Evolutionary conservation across 2,888 invertebrate species (phyloP), one percentile per base, ranked within the genome.

Genomic region (Drosophila multiciliata): DNA sequence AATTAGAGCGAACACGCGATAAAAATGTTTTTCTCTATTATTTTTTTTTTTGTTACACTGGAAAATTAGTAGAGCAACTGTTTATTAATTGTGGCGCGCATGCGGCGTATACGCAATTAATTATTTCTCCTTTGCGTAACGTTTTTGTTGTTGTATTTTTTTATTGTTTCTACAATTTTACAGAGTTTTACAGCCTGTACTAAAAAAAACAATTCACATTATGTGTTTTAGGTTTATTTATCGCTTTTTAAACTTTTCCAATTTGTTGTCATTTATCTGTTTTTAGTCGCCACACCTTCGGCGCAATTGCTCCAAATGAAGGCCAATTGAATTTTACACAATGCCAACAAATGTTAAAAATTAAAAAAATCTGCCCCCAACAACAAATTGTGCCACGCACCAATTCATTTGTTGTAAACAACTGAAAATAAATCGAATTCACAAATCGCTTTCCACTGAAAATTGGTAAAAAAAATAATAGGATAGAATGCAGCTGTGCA

Each of bases 1-100:
- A 83, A 80, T 83, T 83, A 63, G 83, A 87, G 81, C 69, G 53
- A 45, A 66, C 86, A 83, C 89, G 83, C 83, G 87, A 83, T 89
- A 83, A 68, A 79, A 75, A 74, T 59, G 38, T 61, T 17, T 49
- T 26, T 11, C 29, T 35, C 49, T 38, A 32, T n/a, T 33, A 15
- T 38, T 33, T 33, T 38, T 54, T 53, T 62, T 36, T 68, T 66
- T 60, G 49, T 55, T 42, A 52, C 50, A 67, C 68, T 53, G 36
- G 36, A 68, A 69, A 35, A 42, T 20, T 23, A 53, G 23, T 29
- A 8, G 50, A 40, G 40, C n/a, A 66, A 49, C 32, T 42, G 60
- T 54, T 76, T 64, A 61, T 59, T 67, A 78, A 76, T 73, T 76
- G 67, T 40, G 75, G 67, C 61, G 76, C 63, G 59, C 79, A 75